A percentile compares a stretch with the other conserved stretches of the same genome.
Conservation (phyloP, 2,888 invertebrate species). For the Drosophila silvestris region DNA sequence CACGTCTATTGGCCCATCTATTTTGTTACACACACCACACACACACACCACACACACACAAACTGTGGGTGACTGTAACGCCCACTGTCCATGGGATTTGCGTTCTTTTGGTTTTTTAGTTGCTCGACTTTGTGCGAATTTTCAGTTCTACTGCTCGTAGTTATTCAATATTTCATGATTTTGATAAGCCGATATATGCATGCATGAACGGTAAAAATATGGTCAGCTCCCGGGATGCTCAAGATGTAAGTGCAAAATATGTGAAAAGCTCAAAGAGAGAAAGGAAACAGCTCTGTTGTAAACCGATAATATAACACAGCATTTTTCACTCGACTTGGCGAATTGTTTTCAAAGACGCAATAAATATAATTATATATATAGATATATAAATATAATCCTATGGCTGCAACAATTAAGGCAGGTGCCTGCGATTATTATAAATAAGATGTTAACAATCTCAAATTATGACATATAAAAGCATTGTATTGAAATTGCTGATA, state of each 20-base stretch:
- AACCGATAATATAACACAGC: background rate
- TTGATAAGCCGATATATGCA: conserved; percentile 53
- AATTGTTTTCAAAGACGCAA: background rate
- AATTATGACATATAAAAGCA: background rate
- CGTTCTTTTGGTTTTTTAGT: conserved; percentile 42
- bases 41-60: conserved; percentile 8
- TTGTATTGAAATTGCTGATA: background rate
- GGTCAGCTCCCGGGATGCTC: background rate
- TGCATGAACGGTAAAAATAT: conserved; percentile 20
- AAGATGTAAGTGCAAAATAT: background rate
- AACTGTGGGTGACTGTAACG: conserved; percentile 29
- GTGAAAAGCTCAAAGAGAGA: background rate
- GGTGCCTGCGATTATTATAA: background rate
- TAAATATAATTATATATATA: background rate
- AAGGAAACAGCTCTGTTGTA: background rate
- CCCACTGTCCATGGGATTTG: conserved; percentile 48
- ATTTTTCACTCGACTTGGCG: background rate
- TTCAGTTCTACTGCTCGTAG: conserved; percentile 23
- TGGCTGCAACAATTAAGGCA: too few relatives aligned
- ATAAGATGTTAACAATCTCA: background rate
- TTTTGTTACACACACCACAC: conserved; percentile 40
- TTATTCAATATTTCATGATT: conserved; percentile 63
- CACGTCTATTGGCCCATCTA: conserved; percentile 75
- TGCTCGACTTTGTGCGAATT: conserved; percentile 15
- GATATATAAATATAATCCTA: background rate